Conservation (phyloP, 2,888 invertebrate species). For the Hoplodrina ambigua region DNA sequence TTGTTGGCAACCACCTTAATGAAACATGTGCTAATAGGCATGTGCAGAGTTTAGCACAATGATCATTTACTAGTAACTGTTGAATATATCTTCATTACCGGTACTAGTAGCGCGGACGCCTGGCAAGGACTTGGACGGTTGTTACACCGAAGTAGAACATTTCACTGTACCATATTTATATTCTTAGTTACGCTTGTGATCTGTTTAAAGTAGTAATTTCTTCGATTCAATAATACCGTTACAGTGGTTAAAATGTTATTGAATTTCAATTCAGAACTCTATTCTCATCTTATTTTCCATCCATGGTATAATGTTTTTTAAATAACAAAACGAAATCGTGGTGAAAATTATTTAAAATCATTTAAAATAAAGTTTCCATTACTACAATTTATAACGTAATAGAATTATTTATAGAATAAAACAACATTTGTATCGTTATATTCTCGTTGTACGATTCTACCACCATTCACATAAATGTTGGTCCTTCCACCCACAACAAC, state of each 20-base stretch:
- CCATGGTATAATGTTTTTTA: too few species aligned
- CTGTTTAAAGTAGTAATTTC: background rate
- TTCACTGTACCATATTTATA: background rate
- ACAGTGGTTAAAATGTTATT: background rate
- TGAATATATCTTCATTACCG: slow-evolving; percentile 67
- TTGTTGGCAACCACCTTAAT: slow-evolving; percentile 39
- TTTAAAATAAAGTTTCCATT: too few species aligned
- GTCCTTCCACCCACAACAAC: background rate
- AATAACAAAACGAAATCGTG: too few species aligned
- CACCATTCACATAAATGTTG: background rate
- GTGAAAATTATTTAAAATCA: too few species aligned
- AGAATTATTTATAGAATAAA: too few species aligned
- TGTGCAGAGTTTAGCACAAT: slow-evolving; percentile 53
- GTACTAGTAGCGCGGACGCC: slow-evolving; percentile 50
- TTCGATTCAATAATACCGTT: background rate
- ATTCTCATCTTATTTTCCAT: too few species aligned
- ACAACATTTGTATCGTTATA: background rate
- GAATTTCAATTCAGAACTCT: background rate
- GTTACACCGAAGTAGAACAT: slow-evolving; percentile 71
- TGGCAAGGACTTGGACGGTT: slow-evolving; percentile 57
- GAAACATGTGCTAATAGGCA: slow-evolving; percentile 58
- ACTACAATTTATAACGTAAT: too few species aligned
- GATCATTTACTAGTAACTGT: slow-evolving; percentile 56
- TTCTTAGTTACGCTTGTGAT: background rate
- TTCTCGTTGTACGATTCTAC: background rate